Evolutionary conservation across 2,113 vertebrate species (phyloP).

Genomic region (Ciconia boyciana): DNA sequence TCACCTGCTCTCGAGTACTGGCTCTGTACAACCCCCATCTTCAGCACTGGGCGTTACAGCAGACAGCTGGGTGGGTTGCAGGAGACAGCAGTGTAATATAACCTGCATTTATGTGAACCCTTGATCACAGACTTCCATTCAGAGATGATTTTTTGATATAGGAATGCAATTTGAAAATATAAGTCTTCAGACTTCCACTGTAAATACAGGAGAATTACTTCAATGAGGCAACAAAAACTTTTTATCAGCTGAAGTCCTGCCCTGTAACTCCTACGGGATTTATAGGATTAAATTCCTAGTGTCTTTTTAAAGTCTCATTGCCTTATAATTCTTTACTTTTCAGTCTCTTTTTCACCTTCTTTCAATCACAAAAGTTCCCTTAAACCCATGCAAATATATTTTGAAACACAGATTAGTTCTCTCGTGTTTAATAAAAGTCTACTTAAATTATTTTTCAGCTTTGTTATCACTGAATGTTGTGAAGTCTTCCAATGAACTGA

Average conservation of each 20-base stretch:
- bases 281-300: not conserved
- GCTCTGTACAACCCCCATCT: not conserved
- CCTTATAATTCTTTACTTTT: not conserved
- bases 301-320: not conserved
- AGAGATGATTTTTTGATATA: not conserved
- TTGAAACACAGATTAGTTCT: conserved; percentile 20
- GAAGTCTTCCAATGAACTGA: conserved; percentile 34
- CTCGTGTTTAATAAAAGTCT: conserved; percentile 32
- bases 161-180: not conserved
- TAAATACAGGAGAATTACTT: not conserved
- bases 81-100: not conserved
- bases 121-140: not conserved
- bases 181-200: not conserved
- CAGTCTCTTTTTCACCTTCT: conserved; percentile 4
- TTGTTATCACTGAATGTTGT: conserved; percentile 34
- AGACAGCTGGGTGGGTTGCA: not conserved
- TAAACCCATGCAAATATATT: conserved; percentile 14
- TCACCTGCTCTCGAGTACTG: not conserved
- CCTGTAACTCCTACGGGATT: not conserved
- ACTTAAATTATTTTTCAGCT: conserved; percentile 55
- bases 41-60: not conserved
- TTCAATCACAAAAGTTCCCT: not conserved
- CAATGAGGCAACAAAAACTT: not conserved
- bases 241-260: not conserved
- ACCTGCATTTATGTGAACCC: not conserved